phyloP scores from a whole-genome alignment of 53 echinoderm and acorn worm species.

The Pentamera pediparva region DNA sequence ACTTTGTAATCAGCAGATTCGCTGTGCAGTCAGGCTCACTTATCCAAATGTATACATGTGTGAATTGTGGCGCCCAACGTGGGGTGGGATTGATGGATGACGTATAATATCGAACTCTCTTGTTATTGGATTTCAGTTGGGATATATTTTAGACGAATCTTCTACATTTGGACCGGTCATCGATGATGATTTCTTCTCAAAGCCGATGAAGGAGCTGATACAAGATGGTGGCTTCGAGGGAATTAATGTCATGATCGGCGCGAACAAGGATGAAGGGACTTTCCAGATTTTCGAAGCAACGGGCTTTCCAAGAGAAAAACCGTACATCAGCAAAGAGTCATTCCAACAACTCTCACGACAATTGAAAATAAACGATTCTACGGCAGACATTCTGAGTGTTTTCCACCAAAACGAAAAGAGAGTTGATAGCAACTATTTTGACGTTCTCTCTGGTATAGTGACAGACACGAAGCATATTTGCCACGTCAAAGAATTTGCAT shows the following conservation, averaged over 20 bases:
- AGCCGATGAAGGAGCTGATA: constrained; percentile 47
- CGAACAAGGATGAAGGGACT: constrained; percentile 75
- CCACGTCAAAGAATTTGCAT: not conserved
- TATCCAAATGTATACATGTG: too few relatives aligned
- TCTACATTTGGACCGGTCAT: constrained; percentile 33
- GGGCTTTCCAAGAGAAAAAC: not conserved
- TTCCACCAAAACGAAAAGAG: not conserved
- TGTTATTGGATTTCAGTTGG: not conserved
- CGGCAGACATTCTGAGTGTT: constrained; percentile 46
- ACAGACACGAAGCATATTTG: not conserved
- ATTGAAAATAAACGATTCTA: constrained; percentile 46
- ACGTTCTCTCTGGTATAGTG: not conserved
- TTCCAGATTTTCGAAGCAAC: constrained; percentile 59
- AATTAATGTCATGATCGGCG: constrained; percentile 66
- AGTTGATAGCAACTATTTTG: not conserved
- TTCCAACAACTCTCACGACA: not conserved
- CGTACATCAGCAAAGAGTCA: not conserved
- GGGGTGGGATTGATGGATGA: too few relatives aligned
- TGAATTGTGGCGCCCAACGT: not conserved
- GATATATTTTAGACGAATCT: not conserved
- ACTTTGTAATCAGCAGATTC: too few relatives aligned
- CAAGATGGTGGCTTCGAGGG: constrained; percentile 44
- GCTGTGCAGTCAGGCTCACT: too few relatives aligned
- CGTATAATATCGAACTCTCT: not conserved
- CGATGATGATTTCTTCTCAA: constrained; percentile 64